phyloP scores from a whole-genome alignment of 2,113 vertebrate genomes.

The Xyliphius kryptos region DNA sequence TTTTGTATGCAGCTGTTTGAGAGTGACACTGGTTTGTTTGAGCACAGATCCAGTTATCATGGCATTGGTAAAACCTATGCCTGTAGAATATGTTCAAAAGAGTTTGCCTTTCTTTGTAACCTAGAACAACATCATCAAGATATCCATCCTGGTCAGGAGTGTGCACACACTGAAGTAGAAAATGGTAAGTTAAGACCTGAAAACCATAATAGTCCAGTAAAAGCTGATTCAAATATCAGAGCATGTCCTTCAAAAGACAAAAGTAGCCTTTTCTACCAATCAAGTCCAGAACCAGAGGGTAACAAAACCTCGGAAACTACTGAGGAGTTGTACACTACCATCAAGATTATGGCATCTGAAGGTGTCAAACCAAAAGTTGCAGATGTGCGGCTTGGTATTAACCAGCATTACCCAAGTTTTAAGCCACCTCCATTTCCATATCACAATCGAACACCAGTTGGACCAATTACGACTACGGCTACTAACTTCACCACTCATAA shows the following conservation, averaged over 20 bases:
- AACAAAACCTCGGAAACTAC: conserved; percentile 72
- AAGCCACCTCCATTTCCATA: conserved; percentile 97
- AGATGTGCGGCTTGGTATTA: conserved; percentile 91
- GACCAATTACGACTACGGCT: conserved; percentile 72
- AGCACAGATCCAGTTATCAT: conserved; percentile 88
- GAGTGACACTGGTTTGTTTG: conserved; percentile 73
- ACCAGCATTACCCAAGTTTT: conserved; percentile 95
- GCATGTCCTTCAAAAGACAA: conserved; percentile 10
- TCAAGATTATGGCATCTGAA: conserved; percentile 90
- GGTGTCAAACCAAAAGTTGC: conserved; percentile 74
- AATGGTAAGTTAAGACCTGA: conserved; percentile 89
- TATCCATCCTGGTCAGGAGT: conserved; percentile 83
- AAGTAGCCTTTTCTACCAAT: conserved; percentile 25
- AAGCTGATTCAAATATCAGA: conserved; percentile 28
- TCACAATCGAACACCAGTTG: conserved; percentile 84
- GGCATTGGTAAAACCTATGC: conserved; percentile 91
- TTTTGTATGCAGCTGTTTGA: conserved; percentile 93
- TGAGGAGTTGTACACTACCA: conserved; percentile 87
- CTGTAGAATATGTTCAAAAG: conserved; percentile 87
- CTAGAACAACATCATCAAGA: conserved; percentile 96
- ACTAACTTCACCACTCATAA: conserved; percentile 97
- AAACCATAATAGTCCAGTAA: conserved; percentile 81
- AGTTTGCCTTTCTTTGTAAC: conserved; percentile 96
- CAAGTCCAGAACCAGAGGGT: conserved; percentile 56
- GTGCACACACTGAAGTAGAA: conserved; percentile 82